A percentile compares a stretch with the other conserved stretches of the same genome.
phyloP scores from a whole-genome alignment of 2,888 invertebrate genomes.

The Agrotis segetum region DNA sequence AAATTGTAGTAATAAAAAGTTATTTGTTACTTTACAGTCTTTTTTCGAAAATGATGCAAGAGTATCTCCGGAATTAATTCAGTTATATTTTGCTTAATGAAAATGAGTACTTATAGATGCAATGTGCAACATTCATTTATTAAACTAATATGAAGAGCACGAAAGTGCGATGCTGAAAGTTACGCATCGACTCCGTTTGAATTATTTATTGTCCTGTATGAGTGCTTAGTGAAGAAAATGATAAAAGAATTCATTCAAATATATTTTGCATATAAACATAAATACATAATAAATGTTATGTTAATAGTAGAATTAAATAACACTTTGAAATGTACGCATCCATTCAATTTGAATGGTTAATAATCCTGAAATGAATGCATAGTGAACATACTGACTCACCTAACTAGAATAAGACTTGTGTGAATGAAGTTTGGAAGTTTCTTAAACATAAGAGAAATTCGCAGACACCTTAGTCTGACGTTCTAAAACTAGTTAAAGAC shows the following conservation, averaged over 20 bases:
- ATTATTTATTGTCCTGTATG: slow-evolving; percentile 13
- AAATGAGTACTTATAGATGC: background rate
- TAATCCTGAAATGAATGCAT: slow-evolving; percentile 17
- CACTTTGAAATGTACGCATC: slow-evolving; percentile 4
- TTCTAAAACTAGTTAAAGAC: slow-evolving; percentile 45
- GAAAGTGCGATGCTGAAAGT: background rate
- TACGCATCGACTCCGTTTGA: background rate
- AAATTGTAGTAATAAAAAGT: background rate
- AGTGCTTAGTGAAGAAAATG: slow-evolving; percentile 18
- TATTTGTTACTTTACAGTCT: background rate
- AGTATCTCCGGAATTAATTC: background rate
- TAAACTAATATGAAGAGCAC: background rate
- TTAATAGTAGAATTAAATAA: too few relatives aligned
- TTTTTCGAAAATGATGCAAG: background rate
- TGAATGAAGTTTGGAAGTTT: slow-evolving; percentile 39
- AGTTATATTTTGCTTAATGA: too few relatives aligned
- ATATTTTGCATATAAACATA: too few relatives aligned
- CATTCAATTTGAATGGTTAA: slow-evolving; percentile 17
- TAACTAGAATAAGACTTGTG: slow-evolving; percentile 4
- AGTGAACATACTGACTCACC: slow-evolving; percentile 3
- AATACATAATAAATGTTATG: too few relatives aligned
- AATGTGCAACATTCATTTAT: background rate
- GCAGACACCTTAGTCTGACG: slow-evolving; percentile 27
- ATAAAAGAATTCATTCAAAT: too few relatives aligned
- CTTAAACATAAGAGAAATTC: slow-evolving; percentile 38